Conservation (phyloP, 2,797 vertebrate genomes). For the Parambassis ranga region DNA sequence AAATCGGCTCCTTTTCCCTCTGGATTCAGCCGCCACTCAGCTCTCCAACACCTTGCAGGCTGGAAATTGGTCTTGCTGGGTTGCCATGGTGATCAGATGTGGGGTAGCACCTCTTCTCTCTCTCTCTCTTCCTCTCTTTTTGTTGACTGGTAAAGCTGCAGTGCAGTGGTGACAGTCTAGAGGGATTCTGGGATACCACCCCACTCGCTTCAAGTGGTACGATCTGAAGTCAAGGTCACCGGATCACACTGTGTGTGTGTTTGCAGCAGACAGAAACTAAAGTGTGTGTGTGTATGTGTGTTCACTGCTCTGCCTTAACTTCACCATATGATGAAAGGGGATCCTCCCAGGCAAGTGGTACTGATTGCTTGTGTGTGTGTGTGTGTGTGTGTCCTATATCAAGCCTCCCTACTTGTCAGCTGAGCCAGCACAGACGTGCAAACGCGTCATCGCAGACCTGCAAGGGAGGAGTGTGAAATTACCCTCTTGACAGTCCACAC, state of each 20-base stretch:
- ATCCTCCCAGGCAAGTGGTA: slow-evolving; percentile 24
- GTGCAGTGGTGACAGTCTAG: slow-evolving; percentile 33
- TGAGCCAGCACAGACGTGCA: slow-evolving; percentile 62
- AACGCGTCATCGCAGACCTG: slow-evolving; percentile 28
- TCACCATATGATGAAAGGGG: slow-evolving; percentile 31
- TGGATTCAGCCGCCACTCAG: slow-evolving; percentile 1
- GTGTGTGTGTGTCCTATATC: slow-evolving; percentile 27
- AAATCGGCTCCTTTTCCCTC: slow-evolving; percentile 8
- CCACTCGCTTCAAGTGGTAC: slow-evolving; percentile 5
- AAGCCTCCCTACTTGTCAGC: slow-evolving; percentile 39
- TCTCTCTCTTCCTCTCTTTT: neutral
- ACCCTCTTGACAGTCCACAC: neutral
- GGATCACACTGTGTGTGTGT: neutral
- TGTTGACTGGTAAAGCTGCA: slow-evolving; percentile 41
- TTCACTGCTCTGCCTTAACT: neutral
- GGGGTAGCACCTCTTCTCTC: slow-evolving; percentile 7
- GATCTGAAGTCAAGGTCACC: slow-evolving; percentile 61
- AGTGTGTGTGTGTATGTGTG: neutral
- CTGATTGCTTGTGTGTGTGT: slow-evolving; percentile 1
- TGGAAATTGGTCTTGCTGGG: slow-evolving; percentile 48
- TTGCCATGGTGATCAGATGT: slow-evolving; percentile 64
- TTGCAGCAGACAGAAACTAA: neutral
- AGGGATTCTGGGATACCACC: slow-evolving; percentile 43
- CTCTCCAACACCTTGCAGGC: slow-evolving; percentile 36
- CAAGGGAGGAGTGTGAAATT: slow-evolving; percentile 44